These are phyloP conservation scores for Drosophila insularis DNA, from an alignment of 1,140 invertebrate species.

Conservation along the genomic window DNA sequence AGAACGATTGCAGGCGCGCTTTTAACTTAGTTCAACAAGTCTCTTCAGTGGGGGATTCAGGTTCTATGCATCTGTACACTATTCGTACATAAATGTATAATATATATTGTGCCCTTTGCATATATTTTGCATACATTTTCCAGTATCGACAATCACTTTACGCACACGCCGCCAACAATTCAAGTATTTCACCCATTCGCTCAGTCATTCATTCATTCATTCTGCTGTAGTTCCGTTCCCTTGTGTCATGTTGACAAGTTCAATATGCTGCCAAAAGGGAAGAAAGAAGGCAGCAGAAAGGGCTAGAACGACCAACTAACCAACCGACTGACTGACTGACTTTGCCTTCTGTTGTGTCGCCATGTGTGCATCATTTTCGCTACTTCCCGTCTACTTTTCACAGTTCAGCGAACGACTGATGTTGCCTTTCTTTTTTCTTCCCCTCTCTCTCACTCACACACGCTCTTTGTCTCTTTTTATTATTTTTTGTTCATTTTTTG, in stretches of 20 bases:
- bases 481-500: conserved; percentile 40
- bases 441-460: too few relatives aligned
- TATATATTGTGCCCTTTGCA: conserved; percentile 24
- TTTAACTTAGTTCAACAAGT: conserved; percentile 68
- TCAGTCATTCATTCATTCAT: conserved; percentile 55
- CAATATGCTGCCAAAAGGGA: conserved; percentile 50
- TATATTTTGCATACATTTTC: conserved; percentile 66
- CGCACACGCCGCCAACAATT: conserved; percentile 38
- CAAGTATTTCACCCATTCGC: conserved; percentile 13
- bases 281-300: background rate
- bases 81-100: background rate
- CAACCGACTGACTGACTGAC: conserved; percentile 30
- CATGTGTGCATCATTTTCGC: conserved; percentile 58
- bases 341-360: conserved; percentile 50
- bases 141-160: conserved; percentile 67
- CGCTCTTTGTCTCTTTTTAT: background rate
- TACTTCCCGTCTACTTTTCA: conserved; percentile 70
- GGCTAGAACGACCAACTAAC: background rate
- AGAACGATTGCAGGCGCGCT: conserved; percentile 6
- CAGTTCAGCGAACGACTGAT: conserved; percentile 54
- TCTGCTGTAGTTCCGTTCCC: conserved; percentile 47
- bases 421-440: conserved; percentile 18
- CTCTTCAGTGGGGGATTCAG: background rate
- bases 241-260: conserved; percentile 66
- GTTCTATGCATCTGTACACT: background rate